These are phyloP conservation scores for Theristicus caerulescens DNA, from an alignment of 2,113 vertebrate genomes.

Conservation along the genomic window DNA sequence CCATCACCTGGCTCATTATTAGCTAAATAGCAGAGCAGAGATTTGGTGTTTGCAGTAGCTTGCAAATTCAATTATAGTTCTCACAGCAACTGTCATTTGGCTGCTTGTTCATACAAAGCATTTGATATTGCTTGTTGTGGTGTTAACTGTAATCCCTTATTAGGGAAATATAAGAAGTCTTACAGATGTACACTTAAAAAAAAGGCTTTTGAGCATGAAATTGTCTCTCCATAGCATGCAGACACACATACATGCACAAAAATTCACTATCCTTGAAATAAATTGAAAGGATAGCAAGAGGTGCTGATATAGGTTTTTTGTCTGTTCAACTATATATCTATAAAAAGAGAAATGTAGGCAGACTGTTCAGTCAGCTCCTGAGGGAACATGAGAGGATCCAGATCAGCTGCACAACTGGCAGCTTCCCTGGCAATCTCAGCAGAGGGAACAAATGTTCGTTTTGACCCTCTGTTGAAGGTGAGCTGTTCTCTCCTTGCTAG, in stretches of 20 bases:
- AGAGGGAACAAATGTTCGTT: neutral
- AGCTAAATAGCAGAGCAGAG: neutral
- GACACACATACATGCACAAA: neutral
- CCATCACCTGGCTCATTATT: neutral
- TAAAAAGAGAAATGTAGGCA: constrained; percentile 13
- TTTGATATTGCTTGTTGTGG: neutral
- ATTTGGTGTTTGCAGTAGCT: neutral
- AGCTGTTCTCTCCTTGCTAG: neutral
- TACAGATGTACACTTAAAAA: neutral
- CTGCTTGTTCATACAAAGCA: neutral
- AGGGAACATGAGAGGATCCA: constrained; percentile 14
- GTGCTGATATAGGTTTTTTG: neutral
- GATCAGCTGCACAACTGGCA: constrained; percentile 21
- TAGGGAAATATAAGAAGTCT: neutral
- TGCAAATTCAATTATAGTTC: neutral
- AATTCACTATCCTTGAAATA: neutral
- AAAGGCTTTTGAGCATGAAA: neutral
- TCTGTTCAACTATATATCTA: neutral
- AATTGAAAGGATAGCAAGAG: neutral
- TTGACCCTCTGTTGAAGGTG: neutral
- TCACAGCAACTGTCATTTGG: constrained; percentile 6
- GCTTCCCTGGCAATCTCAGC: neutral
- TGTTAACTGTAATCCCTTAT: constrained; percentile 15
- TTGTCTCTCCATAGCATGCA: neutral
- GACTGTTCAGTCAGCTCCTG: constrained; percentile 13